Base-by-base conservation (phyloP, 2,888 invertebrate species). In the Lamellibrachia satsuma region DNA sequence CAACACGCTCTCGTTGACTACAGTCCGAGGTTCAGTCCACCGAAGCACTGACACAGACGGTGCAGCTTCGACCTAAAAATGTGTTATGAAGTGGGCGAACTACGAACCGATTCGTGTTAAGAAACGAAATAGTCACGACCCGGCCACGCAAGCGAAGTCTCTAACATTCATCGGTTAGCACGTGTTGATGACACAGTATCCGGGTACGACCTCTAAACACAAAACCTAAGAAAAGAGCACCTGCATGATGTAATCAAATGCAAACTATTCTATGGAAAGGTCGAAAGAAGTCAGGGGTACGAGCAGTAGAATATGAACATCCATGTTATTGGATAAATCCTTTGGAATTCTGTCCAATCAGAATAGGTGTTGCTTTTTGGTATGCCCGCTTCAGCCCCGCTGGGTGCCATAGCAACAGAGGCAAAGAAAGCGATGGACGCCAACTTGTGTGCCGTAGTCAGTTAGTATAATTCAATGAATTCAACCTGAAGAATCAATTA, bases 131-230 rank as follows among this genome's bases (percentile, higher is more conserved):
- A 75, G 75, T 75, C n/a, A 75, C 75, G 75, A 75, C 75, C 75
- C 75, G n/a, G n/a, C n/a, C 39, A 39, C 39, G 39, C 39, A 39
- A 75, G 15, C n/a, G 75, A n/a, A 75, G 75, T 75, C 75, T 75
- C 75, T n/a, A 75, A 75, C 75, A 75, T 75, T 75, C 75, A n/a
- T 22, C 22, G 6, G 22, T 75, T 75, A 75, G 75, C 75, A 75
- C 22, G 75, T 75, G 22, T 75, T 75, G 75, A 75, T 75, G 75
- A 75, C 75, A 75, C 75, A 75, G 75, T 2, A 15, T 11, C 75
- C 75, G 75, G 75, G n/a, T 75, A 75, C 75, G 75, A 75, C 75
- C 75, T 75, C 75, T 75, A 75, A 75, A 75, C 15, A 75, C 75
- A 75, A 75, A 75, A 15, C 75, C 75, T 15, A 22, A 22, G 15